Evolutionary conservation across 2,888 invertebrate genomes (phyloP), one percentile per base, ranked within the genome.

Genomic region (Epirrhoe alternata): DNA sequence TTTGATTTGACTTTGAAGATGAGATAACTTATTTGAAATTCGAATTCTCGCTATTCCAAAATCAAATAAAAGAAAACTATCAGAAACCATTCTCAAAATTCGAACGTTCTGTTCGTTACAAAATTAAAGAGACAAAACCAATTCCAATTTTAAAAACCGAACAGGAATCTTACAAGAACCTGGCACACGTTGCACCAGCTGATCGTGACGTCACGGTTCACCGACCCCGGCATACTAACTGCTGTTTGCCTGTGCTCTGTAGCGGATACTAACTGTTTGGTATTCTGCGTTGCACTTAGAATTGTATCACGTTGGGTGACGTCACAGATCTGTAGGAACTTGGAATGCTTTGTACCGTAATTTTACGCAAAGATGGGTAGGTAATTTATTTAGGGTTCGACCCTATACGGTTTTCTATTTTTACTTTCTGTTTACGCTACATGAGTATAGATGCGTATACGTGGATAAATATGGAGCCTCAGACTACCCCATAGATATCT

Each of bases 151-250:
- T 47, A 61, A 66, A 69, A 30, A 42, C 85, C 87, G 74, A 86
- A 83, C 66, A 56, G 63, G 63, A 59, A 60, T 58, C 16, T n/a
- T 17, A 24, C 24, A 56, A 54, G 52, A 53, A 30, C 47, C 53
- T 51, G 57, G 42, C 58, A 55, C 55, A 78, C 78, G 81, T 76
- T 83, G 85, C 86, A 82, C 81, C 91, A 92, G 92, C 90, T 91
- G 91, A 87, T 87, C 72, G 80, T 89, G 88, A 90, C 91, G 91
- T 91, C 90, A 90, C 76, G 76, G 90, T 89, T 84, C 88, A 80
- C 61, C 82, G 89, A 88, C 87, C 90, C 76, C 53, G 76, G 66
- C 70, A 52, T 54, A 63, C 42, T 49, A 56, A 71, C 75, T 76
- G 76, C 68, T 73, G 71, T 65, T 71, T 72, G 74, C 70, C 78